Evolutionary conservation across 2,888 invertebrate genomes (phyloP).

Genomic region (Leucophora obtusa): DNA sequence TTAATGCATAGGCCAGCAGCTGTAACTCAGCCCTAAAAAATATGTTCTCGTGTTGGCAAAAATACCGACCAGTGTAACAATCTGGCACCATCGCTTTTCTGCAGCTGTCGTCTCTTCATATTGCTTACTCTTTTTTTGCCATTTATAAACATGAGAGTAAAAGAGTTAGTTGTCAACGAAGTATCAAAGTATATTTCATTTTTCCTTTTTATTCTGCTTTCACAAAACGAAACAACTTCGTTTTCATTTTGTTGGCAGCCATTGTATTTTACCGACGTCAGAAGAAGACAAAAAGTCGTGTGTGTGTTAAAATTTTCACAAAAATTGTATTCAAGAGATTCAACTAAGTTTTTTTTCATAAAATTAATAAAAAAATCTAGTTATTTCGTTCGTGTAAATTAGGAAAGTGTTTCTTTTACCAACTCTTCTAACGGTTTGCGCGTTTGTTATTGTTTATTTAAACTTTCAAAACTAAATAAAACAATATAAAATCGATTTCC

Average conservation of each 20-base stretch:
- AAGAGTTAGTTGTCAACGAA: background rate
- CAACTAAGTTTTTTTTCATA: constrained; percentile 69
- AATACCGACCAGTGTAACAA: background rate
- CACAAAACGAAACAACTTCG: constrained; percentile 63
- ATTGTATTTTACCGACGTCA: constrained; percentile 72
- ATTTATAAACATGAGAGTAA: background rate
- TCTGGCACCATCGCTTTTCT: constrained; percentile 28
- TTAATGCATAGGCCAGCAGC: too few relatives aligned
- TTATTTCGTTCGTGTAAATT: constrained; percentile 73
- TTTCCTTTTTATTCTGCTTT: constrained; percentile 45
- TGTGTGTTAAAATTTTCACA: constrained; percentile 45
- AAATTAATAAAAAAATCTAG: constrained; percentile 70
- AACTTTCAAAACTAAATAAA: constrained; percentile 57
- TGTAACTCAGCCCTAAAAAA: too few relatives aligned
- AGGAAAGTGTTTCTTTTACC: constrained; percentile 52
- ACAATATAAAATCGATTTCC: background rate
- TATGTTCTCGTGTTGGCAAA: background rate
- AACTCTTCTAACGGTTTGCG: constrained; percentile 62
- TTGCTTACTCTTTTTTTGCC: constrained; percentile 4
- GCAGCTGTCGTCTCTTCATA: constrained; percentile 34
- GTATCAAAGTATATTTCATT: constrained; percentile 36
- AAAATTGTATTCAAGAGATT: constrained; percentile 60
- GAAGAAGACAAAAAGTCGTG: constrained; percentile 73
- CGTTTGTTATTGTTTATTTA: constrained; percentile 62
- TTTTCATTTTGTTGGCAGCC: constrained; percentile 66